These are phyloP conservation scores for Oncopodura yosiiana DNA, from an alignment of 1,140 invertebrate species.

Conservation along the genomic window DNA sequence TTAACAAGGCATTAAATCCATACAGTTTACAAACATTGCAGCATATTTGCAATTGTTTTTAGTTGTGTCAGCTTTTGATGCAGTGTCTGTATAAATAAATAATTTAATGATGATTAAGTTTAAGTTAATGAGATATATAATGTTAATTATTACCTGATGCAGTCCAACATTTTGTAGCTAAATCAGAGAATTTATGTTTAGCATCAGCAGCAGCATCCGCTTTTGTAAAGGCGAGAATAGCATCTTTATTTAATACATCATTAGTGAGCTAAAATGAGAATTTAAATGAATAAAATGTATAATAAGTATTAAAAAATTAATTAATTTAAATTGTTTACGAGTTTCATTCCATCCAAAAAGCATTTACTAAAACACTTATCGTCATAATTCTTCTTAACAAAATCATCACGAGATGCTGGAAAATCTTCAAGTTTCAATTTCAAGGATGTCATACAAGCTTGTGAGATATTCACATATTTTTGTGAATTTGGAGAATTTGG, in stretches of 20 bases:
- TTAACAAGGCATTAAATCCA: too few relatives aligned
- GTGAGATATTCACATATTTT: background rate
- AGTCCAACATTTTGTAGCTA: conserved; percentile 1
- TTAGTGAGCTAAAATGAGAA: background rate
- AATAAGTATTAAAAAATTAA: background rate
- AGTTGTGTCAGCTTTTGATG: background rate
- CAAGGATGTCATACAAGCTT: background rate
- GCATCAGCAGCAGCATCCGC: conserved; percentile 5
- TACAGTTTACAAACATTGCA: conserved; percentile 12
- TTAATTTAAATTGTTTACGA: background rate
- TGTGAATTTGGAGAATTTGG: background rate
- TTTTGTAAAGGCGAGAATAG: too few relatives aligned
- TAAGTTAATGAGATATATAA: background rate
- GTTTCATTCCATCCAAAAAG: conserved; percentile 8
- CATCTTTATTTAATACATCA: background rate
- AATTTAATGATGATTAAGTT: background rate
- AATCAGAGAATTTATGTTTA: background rate
- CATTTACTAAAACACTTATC: conserved; percentile 15
- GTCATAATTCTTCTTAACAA: conserved; percentile 3
- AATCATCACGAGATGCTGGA: background rate
- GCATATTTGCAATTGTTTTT: conserved; percentile 11
- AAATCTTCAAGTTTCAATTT: background rate
- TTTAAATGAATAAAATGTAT: background rate
- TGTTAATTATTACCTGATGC: background rate
- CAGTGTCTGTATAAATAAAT: background rate